phyloP scores from a whole-genome alignment of 2,113 vertebrate genomes.

The Falcunculus frontatus region DNA sequence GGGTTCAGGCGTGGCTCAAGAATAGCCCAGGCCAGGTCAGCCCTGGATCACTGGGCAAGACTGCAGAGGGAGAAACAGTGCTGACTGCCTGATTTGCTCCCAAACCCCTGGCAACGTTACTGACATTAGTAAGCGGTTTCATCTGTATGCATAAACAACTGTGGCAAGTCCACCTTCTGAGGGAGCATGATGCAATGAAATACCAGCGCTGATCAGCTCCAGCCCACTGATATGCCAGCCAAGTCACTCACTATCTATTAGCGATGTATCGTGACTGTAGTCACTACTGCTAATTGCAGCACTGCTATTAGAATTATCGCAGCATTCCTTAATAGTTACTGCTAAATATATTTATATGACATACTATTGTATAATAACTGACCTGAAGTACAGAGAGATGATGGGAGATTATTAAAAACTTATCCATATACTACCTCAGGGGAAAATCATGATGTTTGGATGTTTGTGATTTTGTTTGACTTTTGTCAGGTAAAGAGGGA shows the following conservation, averaged over 20 bases:
- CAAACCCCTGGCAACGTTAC: background rate
- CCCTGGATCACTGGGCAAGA: background rate
- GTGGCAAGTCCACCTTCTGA: background rate
- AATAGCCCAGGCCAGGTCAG: background rate
- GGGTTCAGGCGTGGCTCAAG: accelerated
- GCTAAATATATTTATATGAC: background rate
- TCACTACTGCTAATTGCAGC: background rate
- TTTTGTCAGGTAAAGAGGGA: background rate
- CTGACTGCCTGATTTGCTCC: background rate
- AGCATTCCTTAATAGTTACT: background rate
- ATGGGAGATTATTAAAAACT: background rate
- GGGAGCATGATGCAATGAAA: background rate
- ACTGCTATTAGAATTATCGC: background rate
- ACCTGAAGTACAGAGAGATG: background rate
- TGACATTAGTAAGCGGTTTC: background rate
- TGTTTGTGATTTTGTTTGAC: background rate
- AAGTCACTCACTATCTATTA: background rate
- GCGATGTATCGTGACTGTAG: background rate
- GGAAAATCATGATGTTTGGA: background rate
- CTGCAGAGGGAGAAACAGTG: background rate
- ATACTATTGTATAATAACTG: background rate
- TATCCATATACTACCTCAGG: background rate
- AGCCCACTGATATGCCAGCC: background rate
- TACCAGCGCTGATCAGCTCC: background rate
- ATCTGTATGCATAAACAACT: background rate